phyloP scores from a whole-genome alignment of 2,888 invertebrate species.

The Melanostoma mellinum region DNA sequence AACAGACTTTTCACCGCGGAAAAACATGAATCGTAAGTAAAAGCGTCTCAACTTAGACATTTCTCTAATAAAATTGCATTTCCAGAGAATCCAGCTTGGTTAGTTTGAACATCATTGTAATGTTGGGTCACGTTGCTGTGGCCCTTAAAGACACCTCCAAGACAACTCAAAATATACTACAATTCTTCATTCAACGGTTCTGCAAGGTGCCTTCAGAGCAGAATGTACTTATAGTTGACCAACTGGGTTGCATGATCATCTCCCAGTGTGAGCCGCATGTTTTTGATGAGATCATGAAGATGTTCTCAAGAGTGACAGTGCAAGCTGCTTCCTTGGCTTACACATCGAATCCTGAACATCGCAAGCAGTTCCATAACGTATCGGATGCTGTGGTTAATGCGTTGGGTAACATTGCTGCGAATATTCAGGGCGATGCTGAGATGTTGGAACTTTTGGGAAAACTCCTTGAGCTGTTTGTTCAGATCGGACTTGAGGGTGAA shows the following conservation, averaged over 20 bases:
- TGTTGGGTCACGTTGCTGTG: constrained; percentile 98
- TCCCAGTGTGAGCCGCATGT: constrained; percentile 92
- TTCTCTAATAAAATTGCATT: constrained; percentile 61
- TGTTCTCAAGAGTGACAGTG: constrained; percentile 97
- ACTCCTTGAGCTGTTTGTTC: constrained; percentile 97
- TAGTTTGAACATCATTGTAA: constrained; percentile 97
- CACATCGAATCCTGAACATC: constrained; percentile 85
- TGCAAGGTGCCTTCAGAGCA: constrained; percentile 96
- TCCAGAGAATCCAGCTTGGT: constrained; percentile 94
- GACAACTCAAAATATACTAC: constrained; percentile 96
- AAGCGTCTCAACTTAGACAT: too few relatives aligned
- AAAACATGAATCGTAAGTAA: constrained; percentile 89
- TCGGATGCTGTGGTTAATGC: constrained; percentile 98
- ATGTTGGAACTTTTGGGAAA: constrained; percentile 93
- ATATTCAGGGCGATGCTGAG: constrained; percentile 93
- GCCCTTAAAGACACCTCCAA: constrained; percentile 95
- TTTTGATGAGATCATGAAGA: constrained; percentile 98
- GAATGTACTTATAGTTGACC: constrained; percentile 97
- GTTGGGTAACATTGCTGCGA: constrained; percentile 96
- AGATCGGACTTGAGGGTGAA: constrained; percentile 98
- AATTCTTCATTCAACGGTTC: constrained; percentile 97
- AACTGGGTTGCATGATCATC: constrained; percentile 98
- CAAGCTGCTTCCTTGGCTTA: constrained; percentile 93
- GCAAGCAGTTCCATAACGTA: constrained; percentile 88
- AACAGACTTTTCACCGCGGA: constrained; percentile 97